Base-by-base conservation (phyloP, 1,140 invertebrate genomes). In the Heliothis subflexa region DNA sequence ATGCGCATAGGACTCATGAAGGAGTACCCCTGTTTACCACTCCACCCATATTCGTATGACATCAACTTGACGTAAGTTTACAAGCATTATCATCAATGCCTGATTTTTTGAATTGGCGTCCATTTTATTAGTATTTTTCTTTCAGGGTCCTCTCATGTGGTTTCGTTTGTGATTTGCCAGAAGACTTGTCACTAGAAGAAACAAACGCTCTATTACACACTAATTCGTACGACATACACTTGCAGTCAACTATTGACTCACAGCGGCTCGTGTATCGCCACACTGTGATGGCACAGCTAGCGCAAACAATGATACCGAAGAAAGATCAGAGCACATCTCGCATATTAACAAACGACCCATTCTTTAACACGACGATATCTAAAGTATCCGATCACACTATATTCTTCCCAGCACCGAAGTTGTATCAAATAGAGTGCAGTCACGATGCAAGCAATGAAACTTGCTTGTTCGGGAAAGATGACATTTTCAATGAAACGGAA, bases 341-440 rank as follows among this genome's bases (percentile, higher is more conserved):
- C 78, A 94, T 94, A 40, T 85, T 97, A 75, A 95, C 88, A 18
- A 96, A 96, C 81, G 95, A 96, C 80, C 95, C 95, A 7, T 92
- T 94, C 74, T 97, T 95, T 78, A 95, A 95, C 61, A 96, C 95
- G 0, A 95, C 95, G 0, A 91, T 96, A 11, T 93, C 96, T 3
- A 95, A 94, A 83, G 80, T 97, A 14, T 95, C 96, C 0, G 93
- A 94, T 52, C 93, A 90, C 54, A 83, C 88, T 55, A 93, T 96
- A 64, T 97, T 95, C 86, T 97, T 97, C 85, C 97, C 96, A 7
- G 93, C 96, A 1, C 88, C 92, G 3, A 90, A 89, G 64, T 84
- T 95, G 47, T 95, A 91, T 74, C 79, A 88, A 78, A 83, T 94
- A 57, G 81, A 89, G 55, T 94, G 92, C 74, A 74, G 66, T 21